Base-by-base conservation (phyloP, 2,113 vertebrate genomes). In the Apodemus sylvaticus region DNA sequence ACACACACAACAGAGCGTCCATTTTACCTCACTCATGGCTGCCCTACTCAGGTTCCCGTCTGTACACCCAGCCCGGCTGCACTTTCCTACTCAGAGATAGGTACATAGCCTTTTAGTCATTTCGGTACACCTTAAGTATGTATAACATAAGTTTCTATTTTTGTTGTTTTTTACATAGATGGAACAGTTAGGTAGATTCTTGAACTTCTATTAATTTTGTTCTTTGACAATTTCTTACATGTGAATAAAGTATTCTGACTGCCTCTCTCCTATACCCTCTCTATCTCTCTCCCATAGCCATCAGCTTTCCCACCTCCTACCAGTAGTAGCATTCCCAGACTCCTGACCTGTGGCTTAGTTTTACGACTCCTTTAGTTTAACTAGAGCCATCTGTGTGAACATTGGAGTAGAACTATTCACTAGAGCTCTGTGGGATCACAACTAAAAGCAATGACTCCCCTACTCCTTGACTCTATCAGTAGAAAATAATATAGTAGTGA, bases 61-160 rank as follows among this genome's bases (percentile, higher is more conserved):
- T 45, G n/a, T 71, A 10, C 13, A 87, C 42, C 92, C 64, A 92
- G n/a, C 10, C 76, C 22, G 53, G 29, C 68, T 48, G 66, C 53
- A 66, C 42, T 29, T 94, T 34, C 4, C 34, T 96, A n/a, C 29
- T 93, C 39, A 88, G 48, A 89, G 42, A 77, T 86, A 83, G 70
- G 14, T 89, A 3, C 58, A 4, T 91, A 76, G 89, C 71, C 39
- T 94, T 86, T 88, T 94, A 45, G 45, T 78, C 79, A 94, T 83
- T 94, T 92, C 73, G 82, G 19, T 85, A 29, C 83, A 5, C 39
- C 68, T 88, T 85, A 86, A 93, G 34, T 81, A 89, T 53, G 14
- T 19, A 45, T 68, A 45, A 58, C n/a, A 62, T n/a, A 8, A 10
- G 64, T 96, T 96, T 87, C 20, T 81, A 34, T 78, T 26, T 51